Evolutionary conservation across 2,113 vertebrate genomes (phyloP), one percentile per base, ranked within the genome.

Genomic region (Sardina pilchardus): DNA sequence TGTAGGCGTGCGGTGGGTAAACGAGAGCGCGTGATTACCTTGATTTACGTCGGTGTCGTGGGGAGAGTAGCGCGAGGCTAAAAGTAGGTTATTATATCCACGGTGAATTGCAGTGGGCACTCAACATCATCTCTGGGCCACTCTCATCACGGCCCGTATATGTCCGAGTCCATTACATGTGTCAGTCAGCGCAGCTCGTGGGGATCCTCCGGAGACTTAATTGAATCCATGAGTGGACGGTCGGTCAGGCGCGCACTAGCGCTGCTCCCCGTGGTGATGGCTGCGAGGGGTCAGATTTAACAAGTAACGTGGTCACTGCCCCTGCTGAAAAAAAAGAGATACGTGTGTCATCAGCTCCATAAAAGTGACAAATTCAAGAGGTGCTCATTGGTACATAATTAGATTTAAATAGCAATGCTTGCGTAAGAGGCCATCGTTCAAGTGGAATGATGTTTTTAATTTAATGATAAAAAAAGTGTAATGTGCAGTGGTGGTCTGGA

Each of bases 21-120:
- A 78, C 17, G 30, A 34, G 71, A 36, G 71, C 36, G 4, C 10
- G 39, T 78, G 30, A 78, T 78, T 97, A 96, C 78, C 14, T 56
- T 83, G 82, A 43, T 48, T 50, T 12, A 19, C 56, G 82, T n/a
- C 75, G 75, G 45, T 47, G 45, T n/a, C 80, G 53, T 34, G 16
- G 30, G 12, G 71, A 34, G 34, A 78, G 30, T 16, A 34, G 71
- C 0, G 71, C 71, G 14, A 36, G 30, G 71, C 71, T 78, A 78
- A 78, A 45, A 85, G 56, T 84, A 83, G 63, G 71, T 75, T 50
- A 43, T 87, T 84, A 67, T 44, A 16, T 78, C 30, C 67, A 44
- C 30, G 6, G 43, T 47, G 82, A 47, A 53, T 86, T 80, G 88
- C 59, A 67, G 67, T 26, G 82, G 59, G n/a, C 75, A 80, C 53